Conservation (phyloP, 2,113 vertebrate genomes). For the Callipepla squamata region DNA sequence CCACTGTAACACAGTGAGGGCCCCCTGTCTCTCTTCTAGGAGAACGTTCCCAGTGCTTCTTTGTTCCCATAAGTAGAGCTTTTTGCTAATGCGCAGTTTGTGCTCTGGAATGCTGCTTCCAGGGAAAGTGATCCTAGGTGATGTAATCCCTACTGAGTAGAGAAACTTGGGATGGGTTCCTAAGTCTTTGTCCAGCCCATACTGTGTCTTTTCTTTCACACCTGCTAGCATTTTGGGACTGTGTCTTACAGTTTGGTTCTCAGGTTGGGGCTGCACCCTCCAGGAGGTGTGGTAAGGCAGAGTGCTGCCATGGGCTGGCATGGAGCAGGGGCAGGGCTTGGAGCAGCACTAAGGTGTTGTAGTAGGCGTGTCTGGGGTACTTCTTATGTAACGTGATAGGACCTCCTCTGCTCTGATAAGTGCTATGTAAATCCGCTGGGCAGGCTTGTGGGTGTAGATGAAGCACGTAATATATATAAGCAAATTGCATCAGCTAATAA, state of each 20-base stretch:
- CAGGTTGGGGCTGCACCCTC: neutral
- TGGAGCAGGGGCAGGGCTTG: neutral
- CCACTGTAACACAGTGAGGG: accelerated
- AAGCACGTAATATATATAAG: too few relatives aligned
- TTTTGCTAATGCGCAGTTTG: neutral
- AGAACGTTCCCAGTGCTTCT: neutral
- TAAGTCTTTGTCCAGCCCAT: neutral
- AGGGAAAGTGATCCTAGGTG: neutral
- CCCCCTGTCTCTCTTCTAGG: accelerated
- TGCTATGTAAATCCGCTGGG: too few relatives aligned
- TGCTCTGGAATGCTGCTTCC: neutral
- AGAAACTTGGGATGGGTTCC: neutral
- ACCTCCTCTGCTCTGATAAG: too few relatives aligned
- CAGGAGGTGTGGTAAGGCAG: accelerated
- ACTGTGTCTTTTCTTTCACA: neutral
- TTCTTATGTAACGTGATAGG: too few relatives aligned
- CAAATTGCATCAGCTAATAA: too few relatives aligned
- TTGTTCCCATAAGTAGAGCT: neutral
- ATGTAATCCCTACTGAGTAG: neutral
- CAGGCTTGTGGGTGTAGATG: too few relatives aligned
- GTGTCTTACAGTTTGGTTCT: neutral
- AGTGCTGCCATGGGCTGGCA: accelerated
- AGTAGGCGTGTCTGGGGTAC: too few relatives aligned
- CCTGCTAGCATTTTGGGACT: accelerated
- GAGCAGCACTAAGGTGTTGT: neutral